Evolutionary conservation across 2,797 vertebrate species (phyloP).

Genomic region (Phataginus tetradactyla): DNA sequence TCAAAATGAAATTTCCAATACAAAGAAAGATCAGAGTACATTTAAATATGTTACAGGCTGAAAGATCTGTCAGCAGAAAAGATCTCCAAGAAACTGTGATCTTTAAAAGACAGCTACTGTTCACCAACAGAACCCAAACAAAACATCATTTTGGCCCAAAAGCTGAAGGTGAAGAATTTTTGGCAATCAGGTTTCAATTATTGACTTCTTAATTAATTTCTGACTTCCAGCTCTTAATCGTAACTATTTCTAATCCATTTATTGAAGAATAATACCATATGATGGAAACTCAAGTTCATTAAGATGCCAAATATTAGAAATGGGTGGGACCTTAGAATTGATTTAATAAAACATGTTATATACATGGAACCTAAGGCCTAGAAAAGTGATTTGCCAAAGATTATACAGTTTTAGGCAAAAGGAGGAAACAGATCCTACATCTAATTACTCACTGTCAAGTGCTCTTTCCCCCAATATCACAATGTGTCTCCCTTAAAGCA

Average conservation of each 20-base stretch:
- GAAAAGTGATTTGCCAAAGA: neutral
- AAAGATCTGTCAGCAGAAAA: slow-evolving; percentile 54
- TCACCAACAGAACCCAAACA: slow-evolving; percentile 45
- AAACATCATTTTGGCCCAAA: neutral
- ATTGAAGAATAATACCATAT: neutral
- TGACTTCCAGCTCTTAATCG: slow-evolving; percentile 27
- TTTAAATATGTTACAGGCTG: slow-evolving; percentile 62
- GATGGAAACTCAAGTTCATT: neutral
- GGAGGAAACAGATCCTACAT: neutral
- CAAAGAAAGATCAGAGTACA: slow-evolving; percentile 51
- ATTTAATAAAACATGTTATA: neutral
- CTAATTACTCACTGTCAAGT: neutral
- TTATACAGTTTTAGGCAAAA: neutral
- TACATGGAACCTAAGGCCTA: neutral
- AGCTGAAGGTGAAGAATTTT: neutral
- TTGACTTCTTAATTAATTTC: slow-evolving; percentile 62
- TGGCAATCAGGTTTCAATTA: neutral
- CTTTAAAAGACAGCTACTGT: slow-evolving; percentile 46
- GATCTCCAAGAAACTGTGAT: slow-evolving; percentile 48
- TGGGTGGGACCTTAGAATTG: neutral
- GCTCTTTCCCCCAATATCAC: neutral
- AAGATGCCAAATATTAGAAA: neutral
- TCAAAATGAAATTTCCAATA: slow-evolving; percentile 66
- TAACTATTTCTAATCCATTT: slow-evolving; percentile 38
- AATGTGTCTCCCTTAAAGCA: neutral